Base-by-base conservation (phyloP, 2,113 vertebrate genomes). In the Sitta europaea region DNA sequence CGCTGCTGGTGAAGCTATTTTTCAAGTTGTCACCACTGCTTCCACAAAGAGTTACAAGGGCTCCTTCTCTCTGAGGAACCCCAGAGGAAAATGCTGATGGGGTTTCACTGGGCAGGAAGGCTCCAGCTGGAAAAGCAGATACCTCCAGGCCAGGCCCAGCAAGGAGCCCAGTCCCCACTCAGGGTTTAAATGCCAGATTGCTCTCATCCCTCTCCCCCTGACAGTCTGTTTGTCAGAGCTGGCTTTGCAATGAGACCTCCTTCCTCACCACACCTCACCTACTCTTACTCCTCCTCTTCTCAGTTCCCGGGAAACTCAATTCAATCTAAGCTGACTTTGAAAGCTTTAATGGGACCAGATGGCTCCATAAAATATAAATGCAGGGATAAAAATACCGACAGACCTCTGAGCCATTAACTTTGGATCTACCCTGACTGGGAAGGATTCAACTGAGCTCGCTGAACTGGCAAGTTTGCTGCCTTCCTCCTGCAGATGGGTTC, bases 301-400 rank as follows among this genome's bases (percentile, higher is more conserved):
- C 59, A 74, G 71, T 43, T 73, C 66, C 75, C 54, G 17, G 72
- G 87, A 96, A 96, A 88, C 94, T 70, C 90, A 27, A 74, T 86
- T 70, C 93, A 86, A 88, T 85, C 68, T 19, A 61, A 96, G 92
- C 87, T 53, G 86, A 94, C 68, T 95, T 97, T 93, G 71, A 97
- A 87, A 62, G 72, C 91, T 97, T 95, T 96, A 97, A 93, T 75
- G 84, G 84, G 92, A 95, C 91, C 97, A 98, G 97, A 97, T 97
- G 97, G 94, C 80, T 96, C 95, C 95, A 94, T 97, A 97, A 97
- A 98, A 97, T 96, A 95, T 95, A 97, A 98, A 97, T 80, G 95
- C 70, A 78, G 89, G 9, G 80, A 96, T 96, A 97, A 97, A 97
- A 96, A 92, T 93, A 90, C 73, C 95, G 83, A 20, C 80, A 87